phyloP scores from a whole-genome alignment of 2,113 vertebrate species.

The Cyprinodon variegatus region DNA sequence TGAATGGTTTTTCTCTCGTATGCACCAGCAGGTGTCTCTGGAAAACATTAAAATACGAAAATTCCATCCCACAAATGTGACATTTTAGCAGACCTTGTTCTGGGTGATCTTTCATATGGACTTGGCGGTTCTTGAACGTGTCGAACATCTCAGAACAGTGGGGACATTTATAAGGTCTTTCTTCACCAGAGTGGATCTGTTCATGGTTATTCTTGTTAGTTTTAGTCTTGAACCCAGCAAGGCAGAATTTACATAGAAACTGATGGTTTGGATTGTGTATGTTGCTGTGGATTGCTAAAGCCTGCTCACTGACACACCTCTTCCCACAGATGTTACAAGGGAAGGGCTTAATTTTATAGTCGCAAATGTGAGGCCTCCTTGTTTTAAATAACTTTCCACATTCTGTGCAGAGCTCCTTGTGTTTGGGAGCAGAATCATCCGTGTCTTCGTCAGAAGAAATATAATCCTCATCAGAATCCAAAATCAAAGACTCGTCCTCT shows the following conservation, averaged over 20 bases:
- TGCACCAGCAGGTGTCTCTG: conserved; percentile 59
- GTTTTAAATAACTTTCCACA: conserved; percentile 50
- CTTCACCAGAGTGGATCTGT: conserved; percentile 26
- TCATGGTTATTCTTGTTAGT: conserved; percentile 51
- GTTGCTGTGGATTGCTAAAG: conserved; percentile 40
- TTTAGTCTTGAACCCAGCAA: conserved; percentile 53
- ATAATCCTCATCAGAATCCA: not conserved
- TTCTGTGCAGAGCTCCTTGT: conserved; percentile 51
- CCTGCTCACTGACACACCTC: conserved; percentile 27
- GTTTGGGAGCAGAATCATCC: not conserved
- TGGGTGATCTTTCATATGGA: conserved; percentile 45
- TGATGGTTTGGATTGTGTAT: conserved; percentile 49
- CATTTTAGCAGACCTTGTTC: conserved; percentile 36
- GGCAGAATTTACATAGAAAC: conserved; percentile 60
- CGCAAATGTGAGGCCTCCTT: conserved; percentile 45
- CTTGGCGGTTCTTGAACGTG: conserved; percentile 20
- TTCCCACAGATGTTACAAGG: conserved; percentile 61
- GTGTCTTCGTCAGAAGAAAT: not conserved
- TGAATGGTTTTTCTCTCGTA: conserved; percentile 46
- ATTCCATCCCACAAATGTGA: conserved; percentile 51
- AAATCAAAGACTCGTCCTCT: not conserved
- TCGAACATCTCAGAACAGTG: conserved; percentile 52
- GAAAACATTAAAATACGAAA: not conserved
- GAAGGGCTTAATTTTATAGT: conserved; percentile 55
- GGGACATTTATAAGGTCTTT: conserved; percentile 51